Evolutionary conservation across 1,140 invertebrate species (phyloP).

Genomic region (Saxidomus purpurata): DNA sequence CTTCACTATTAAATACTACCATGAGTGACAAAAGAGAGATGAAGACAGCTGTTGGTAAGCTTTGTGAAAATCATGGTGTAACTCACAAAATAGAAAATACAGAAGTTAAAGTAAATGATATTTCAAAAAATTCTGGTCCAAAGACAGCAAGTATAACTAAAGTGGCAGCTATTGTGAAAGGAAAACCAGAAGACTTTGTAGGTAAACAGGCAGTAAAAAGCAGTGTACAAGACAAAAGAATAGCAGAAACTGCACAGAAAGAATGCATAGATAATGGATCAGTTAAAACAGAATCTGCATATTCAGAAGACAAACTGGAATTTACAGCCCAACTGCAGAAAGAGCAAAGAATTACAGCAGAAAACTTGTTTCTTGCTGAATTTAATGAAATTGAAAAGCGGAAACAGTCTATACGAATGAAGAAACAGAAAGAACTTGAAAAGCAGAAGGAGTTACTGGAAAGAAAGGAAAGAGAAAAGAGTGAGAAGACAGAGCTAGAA

Average conservation of each 20-base stretch:
- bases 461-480: conserved; percentile 3
- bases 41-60: not conserved
- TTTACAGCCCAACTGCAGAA: conserved; percentile 1
- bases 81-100: not conserved
- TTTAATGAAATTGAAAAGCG: conserved; percentile 60
- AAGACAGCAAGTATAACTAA: not conserved
- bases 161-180: not conserved
- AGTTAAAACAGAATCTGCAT: not conserved
- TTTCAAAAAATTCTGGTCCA: not conserved
- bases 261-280: not conserved
- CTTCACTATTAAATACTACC: not conserved
- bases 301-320: not conserved
- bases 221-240: not conserved
- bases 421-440: conserved; percentile 24
- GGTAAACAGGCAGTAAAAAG: not conserved
- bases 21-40: not conserved
- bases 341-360: conserved; percentile 27
- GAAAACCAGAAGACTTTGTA: not conserved
- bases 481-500: not conserved
- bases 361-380: conserved; percentile 50
- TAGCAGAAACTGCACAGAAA: not conserved
- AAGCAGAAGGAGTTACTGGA: not conserved
- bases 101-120: not conserved
- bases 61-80: not conserved
- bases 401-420: conserved; percentile 32